A percentile compares a stretch with the other conserved stretches of the same genome.
Evolutionary conservation across 23 tunicate species (phyloP).

Genomic region (Ciona savignyi): DNA sequence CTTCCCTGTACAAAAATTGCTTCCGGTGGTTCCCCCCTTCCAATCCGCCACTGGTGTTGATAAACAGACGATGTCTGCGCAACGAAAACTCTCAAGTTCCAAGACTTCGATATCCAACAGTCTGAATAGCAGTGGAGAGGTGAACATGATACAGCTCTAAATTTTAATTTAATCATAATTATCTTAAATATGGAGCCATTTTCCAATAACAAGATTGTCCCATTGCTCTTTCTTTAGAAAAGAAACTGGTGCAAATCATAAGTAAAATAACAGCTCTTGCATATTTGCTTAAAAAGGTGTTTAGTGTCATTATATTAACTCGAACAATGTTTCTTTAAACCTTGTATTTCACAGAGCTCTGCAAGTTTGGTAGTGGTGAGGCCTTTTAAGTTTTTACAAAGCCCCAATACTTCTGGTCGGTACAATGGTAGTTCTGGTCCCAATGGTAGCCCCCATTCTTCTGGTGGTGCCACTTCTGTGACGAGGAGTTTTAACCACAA

Average conservation of each 20-base stretch:
- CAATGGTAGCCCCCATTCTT: conserved; percentile 63
- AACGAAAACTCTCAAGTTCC: conserved; percentile 37
- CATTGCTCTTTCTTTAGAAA: no score
- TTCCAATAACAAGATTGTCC: no score
- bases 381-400: conserved; percentile 74
- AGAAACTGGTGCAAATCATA: no score
- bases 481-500: conserved; percentile 28
- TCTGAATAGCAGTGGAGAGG: conserved; percentile 92
- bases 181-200: no score
- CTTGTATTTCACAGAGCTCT: conserved; percentile 26
- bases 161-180: no score
- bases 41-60: conserved; percentile 64
- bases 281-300: no score
- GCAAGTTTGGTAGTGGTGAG: conserved; percentile 74
- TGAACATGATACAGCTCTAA: not conserved
- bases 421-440: conserved; percentile 12
- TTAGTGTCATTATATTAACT: not conserved
- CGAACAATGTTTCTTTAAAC: no score
- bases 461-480: conserved; percentile 64
- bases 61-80: conserved; percentile 44
- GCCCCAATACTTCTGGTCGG: conserved; percentile 68
- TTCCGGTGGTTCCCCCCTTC: conserved; percentile 77
- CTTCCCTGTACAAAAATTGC: conserved; percentile 66
- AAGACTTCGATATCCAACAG: conserved; percentile 71
- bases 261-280: no score